Percentiles rank a stretch among this genome's conserved stretches.
phyloP scores from a whole-genome alignment of 2,888 invertebrate genomes.

The Netelia fuscicornis region DNA sequence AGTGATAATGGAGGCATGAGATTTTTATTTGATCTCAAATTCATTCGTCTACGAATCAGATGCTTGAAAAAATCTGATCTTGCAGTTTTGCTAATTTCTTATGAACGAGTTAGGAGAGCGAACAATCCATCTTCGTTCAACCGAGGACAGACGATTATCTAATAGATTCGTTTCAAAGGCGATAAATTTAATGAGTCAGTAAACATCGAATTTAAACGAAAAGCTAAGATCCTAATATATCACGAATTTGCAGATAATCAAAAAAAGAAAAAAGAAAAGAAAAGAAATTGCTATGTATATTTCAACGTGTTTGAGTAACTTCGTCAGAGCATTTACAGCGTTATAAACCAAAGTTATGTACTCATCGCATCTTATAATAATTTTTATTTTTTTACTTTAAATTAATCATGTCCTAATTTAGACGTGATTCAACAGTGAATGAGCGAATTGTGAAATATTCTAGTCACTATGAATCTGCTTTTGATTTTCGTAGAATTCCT shows the following conservation, averaged over 20 bases:
- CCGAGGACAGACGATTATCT: slow-evolving; percentile 45
- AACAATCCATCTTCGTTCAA: slow-evolving; percentile 32
- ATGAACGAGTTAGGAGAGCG: slow-evolving; percentile 1
- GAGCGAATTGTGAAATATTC: slow-evolving; percentile 83
- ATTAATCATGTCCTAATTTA: slow-evolving; percentile 76
- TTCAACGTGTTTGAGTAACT: slow-evolving; percentile 62
- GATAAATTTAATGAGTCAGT: slow-evolving; percentile 61
- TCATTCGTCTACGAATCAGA: no score
- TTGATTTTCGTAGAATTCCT: slow-evolving; percentile 72
- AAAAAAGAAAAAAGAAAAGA: slow-evolving; percentile 25
- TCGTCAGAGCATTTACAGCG: slow-evolving; percentile 71
- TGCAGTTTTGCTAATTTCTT: no score
- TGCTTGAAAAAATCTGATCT: no score
- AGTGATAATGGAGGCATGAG: no score
- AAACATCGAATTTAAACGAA: slow-evolving; percentile 67
- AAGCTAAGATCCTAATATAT: slow-evolving; percentile 58
- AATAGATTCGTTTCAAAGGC: slow-evolving; percentile 56
- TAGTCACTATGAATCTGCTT: slow-evolving; percentile 83
- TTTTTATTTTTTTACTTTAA: slow-evolving; percentile 72
- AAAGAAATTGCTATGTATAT: slow-evolving; percentile 57
- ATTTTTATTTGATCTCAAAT: no score
- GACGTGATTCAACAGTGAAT: slow-evolving; percentile 79
- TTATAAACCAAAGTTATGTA: slow-evolving; percentile 83
- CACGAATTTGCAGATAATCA: slow-evolving; percentile 67
- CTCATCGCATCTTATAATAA: slow-evolving; percentile 76